Conservation (phyloP, 2,888 invertebrate genomes). For the Marasmarcha lunaedactyla region DNA sequence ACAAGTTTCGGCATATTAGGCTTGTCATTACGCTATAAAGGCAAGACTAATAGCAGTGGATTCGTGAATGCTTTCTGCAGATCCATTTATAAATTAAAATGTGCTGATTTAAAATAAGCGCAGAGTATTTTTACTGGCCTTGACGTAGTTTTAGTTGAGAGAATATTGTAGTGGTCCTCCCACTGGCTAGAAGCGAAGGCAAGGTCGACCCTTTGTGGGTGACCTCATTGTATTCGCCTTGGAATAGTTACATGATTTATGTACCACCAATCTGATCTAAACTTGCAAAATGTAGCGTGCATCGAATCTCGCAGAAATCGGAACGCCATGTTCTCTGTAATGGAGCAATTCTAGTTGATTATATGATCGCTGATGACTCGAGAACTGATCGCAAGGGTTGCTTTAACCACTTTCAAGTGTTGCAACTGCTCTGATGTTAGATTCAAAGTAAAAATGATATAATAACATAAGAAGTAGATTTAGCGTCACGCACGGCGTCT, state of each 20-base stretch:
- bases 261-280: conserved; percentile 37
- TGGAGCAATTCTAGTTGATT: neutral
- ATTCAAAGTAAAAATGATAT: neutral
- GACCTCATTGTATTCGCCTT: conserved; percentile 63
- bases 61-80: too few species aligned
- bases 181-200: conserved; percentile 43
- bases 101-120: too few species aligned
- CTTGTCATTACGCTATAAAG: neutral
- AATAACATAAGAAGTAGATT: conserved; percentile 20
- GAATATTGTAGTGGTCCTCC: conserved; percentile 36
- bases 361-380: neutral
- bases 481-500: conserved; percentile 27
- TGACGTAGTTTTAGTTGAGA: conserved; percentile 21
- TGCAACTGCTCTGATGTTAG: too few species aligned
- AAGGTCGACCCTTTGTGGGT: conserved; percentile 59
- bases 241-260: conserved; percentile 64
- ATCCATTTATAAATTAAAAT: too few species aligned
- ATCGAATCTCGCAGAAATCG: conserved; percentile 15
- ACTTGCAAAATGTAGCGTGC: conserved; percentile 32
- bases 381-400: too few species aligned
- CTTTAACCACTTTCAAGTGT: too few species aligned
- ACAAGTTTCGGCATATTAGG: conserved; percentile 3
- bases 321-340: neutral
- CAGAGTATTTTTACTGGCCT: conserved; percentile 9
- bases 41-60: too few species aligned